Evolutionary conservation across 2,888 invertebrate species (phyloP).

Genomic region (Sussaba pulchella): DNA sequence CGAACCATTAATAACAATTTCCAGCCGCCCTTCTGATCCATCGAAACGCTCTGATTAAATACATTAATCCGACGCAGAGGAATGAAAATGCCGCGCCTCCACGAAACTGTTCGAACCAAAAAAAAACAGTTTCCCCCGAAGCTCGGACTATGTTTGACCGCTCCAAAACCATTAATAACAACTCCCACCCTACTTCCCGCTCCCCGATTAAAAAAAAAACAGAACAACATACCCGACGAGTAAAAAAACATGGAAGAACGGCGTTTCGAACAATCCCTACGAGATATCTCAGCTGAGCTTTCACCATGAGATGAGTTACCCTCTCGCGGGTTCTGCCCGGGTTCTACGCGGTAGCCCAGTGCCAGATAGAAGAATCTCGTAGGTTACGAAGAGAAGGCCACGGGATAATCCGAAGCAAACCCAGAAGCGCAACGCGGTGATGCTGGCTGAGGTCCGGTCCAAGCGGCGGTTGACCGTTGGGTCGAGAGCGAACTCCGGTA

Average conservation of each 20-base stretch:
- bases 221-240: background rate
- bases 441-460: background rate
- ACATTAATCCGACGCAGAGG: too few relatives aligned
- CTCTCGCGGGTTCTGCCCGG: background rate
- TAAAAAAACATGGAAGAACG: constrained; percentile 6
- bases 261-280: background rate
- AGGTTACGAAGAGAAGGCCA: background rate
- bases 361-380: constrained; percentile 31
- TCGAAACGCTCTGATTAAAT: too few relatives aligned
- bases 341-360: constrained; percentile 31
- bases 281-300: constrained; percentile 19
- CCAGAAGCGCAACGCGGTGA: background rate
- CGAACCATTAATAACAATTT: background rate
- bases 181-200: background rate
- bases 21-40: background rate
- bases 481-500: too few relatives aligned
- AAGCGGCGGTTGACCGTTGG: constrained; percentile 66
- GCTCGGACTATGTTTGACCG: too few relatives aligned
- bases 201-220: background rate
- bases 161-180: too few relatives aligned
- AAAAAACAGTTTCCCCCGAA: too few relatives aligned
- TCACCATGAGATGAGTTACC: constrained; percentile 1
- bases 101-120: too few relatives aligned
- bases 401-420: constrained; percentile 25
- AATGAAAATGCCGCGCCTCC: too few relatives aligned